A percentile compares a stretch with the other conserved stretches of the same genome.
Conservation (phyloP, 1,140 invertebrate species). For the Conopomorpha cramerella region DNA sequence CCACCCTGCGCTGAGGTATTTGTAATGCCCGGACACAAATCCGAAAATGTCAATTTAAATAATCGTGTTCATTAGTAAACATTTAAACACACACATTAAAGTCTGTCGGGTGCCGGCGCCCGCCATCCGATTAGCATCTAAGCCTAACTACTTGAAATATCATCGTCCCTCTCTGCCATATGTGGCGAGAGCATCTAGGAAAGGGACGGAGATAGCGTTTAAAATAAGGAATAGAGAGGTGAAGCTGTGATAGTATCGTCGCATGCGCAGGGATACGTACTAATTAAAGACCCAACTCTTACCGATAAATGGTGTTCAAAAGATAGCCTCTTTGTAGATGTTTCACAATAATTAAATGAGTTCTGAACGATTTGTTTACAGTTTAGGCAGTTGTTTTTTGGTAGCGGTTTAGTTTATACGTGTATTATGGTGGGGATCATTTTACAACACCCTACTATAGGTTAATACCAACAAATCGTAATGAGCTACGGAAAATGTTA, state of each 20-base stretch:
- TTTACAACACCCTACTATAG: too few relatives aligned
- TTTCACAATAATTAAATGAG: constrained; percentile 33
- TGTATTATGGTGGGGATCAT: too few relatives aligned
- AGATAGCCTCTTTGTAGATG: constrained; percentile 22
- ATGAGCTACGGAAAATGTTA: too few relatives aligned
- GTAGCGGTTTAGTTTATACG: too few relatives aligned
- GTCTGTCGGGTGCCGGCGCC: constrained; percentile 43
- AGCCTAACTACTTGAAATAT: constrained; percentile 11
- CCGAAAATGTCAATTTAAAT: constrained; percentile 55
- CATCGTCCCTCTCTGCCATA: constrained; percentile 13
- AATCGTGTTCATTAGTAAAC: constrained; percentile 57
- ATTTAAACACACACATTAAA: constrained; percentile 55
- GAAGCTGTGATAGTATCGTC: constrained; percentile 35
- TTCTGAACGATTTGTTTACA: background rate
- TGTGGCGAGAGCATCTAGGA: constrained; percentile 10
- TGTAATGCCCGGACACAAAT: constrained; percentile 36
- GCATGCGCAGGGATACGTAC: constrained; percentile 33
- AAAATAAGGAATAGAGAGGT: constrained; percentile 39
- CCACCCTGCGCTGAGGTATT: constrained; percentile 12
- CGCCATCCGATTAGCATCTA: constrained; percentile 31
- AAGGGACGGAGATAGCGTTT: constrained; percentile 11
- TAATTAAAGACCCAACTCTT: constrained; percentile 41
- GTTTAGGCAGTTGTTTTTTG: too few relatives aligned
- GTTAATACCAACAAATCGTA: too few relatives aligned
- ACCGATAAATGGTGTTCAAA: constrained; percentile 22